Base-by-base conservation (phyloP, 2,797 vertebrate species). In the Odontamblyopus rebecca region DNA sequence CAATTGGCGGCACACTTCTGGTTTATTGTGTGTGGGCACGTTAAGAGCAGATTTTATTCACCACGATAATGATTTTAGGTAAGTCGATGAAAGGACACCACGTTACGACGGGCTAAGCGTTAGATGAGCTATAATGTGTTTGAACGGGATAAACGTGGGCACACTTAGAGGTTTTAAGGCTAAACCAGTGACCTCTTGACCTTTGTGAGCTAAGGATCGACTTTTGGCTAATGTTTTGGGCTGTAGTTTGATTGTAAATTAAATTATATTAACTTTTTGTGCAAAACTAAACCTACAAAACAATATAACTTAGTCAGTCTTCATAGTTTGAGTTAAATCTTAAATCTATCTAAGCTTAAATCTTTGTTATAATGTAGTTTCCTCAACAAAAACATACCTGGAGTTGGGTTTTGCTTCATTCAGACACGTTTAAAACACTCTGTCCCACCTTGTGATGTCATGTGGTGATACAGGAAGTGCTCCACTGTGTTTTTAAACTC, bases 51-150 rank as follows among this genome's bases (percentile, higher is more conserved):
- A 44, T 63, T 63, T 26, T 44, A 44, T 63, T 41, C 11, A 63
- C 61, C 35, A 15, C 61, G 35, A 26, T 44, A 63, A 63, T 23
- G 61, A 63, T 63, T 63, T 63, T 63, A 63, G 61, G 26, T 63
- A 63, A 26, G 61, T 63, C 61, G 35, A 63, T 38, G 35, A 44
- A 63, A 63, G 61, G 61, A 54, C 15, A 18, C 48, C 51, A 18
- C 44, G 48, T 50, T 51, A 67, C 65, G 65, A 54, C 41, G 3
- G 26, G 51, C 44, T 29, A 54, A 54, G 35, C 26, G 61, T 63
- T 63, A 41, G 44, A 63, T 35, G 61, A 63, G 38, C 35, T 11
- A 8, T 44, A 63, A 44, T 35, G 18, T 41, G 9, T 15, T 30
- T 60, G 27, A 18, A 30, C 18, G 26, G 54, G 54, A 26, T 9